Base-by-base conservation (phyloP, 1,140 invertebrate species). In the Drosophila lacteicornis region DNA sequence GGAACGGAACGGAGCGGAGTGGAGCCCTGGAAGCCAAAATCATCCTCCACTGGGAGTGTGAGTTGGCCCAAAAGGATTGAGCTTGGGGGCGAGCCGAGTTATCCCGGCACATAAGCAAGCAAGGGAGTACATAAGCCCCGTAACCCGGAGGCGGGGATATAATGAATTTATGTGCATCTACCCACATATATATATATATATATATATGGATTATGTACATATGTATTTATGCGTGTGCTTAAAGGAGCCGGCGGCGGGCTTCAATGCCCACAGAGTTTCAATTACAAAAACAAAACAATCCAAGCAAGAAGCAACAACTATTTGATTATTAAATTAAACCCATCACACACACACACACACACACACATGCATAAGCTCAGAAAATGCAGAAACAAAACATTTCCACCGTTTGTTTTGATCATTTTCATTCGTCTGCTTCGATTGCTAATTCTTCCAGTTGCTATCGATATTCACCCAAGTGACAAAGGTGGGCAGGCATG, bases 11-110 rank as follows among this genome's bases (percentile, higher is more conserved):
- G 46, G 59, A 38, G 59, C 9, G 17, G 47, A 22, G 27, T 9
- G 27, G 33, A 82, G 76, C 65, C 67, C 66, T 79, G 67, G 59
- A 77, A 80, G 68, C 60, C 76, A 69, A 67, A 80, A 77, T 57
- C 61, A 77, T 57, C 61, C 71, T 58, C 55, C 22, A 33, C 13
- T 63, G 43, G 61, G 36, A 66, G 61, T 67, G 53, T 65, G 58
- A 56, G 53, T 40, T 56, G 53, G 57, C 33, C 27, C 40, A 53
- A 62, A 60, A 51, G 57, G 49, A 69, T 62, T 40, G 47, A 38
- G 56, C 27, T 42, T 40, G 56, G 56, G 46, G 55, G 61, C 49
- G 40, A 60, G 36, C 19, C 36, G 36, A 43, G 55, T 43, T 57
- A 43, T 57, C 36, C 22, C 45, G 59, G 78, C 73, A 80, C 43